phyloP scores from a whole-genome alignment of 2,888 invertebrate genomes.

The Lithosia quadra region DNA sequence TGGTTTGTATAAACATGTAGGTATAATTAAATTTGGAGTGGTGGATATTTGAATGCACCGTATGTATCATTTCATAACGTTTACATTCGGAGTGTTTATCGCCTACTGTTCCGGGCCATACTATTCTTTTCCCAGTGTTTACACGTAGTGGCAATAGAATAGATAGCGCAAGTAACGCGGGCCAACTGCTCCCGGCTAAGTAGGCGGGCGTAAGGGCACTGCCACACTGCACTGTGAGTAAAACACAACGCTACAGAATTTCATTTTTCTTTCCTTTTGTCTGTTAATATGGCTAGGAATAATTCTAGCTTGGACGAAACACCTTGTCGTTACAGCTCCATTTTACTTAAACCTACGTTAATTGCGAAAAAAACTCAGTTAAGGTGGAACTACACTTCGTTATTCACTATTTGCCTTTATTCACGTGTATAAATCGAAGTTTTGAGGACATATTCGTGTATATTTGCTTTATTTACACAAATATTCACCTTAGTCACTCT shows the following conservation, averaged over 20 bases:
- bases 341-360: no score
- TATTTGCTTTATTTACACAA: no score
- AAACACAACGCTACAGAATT: background rate
- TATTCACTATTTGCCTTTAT: no score
- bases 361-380: no score
- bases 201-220: slow-evolving; percentile 44
- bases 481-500: no score
- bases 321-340: no score
- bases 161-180: slow-evolving; percentile 67
- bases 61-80: slow-evolving; percentile 79
- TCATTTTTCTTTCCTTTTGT: background rate
- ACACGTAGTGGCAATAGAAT: slow-evolving; percentile 70
- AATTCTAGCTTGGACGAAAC: no score
- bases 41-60: slow-evolving; percentile 53
- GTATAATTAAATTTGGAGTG: slow-evolving; percentile 34
- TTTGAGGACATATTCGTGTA: no score
- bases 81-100: slow-evolving; percentile 74
- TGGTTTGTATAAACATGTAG: slow-evolving; percentile 38
- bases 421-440: no score
- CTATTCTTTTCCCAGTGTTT: slow-evolving; percentile 81
- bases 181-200: slow-evolving; percentile 67
- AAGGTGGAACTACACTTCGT: no score
- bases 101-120: slow-evolving; percentile 68
- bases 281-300: background rate
- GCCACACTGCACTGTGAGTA: slow-evolving; percentile 8